Base-by-base conservation (phyloP, 2,888 invertebrate species). In the Meteorus cinctellus region DNA sequence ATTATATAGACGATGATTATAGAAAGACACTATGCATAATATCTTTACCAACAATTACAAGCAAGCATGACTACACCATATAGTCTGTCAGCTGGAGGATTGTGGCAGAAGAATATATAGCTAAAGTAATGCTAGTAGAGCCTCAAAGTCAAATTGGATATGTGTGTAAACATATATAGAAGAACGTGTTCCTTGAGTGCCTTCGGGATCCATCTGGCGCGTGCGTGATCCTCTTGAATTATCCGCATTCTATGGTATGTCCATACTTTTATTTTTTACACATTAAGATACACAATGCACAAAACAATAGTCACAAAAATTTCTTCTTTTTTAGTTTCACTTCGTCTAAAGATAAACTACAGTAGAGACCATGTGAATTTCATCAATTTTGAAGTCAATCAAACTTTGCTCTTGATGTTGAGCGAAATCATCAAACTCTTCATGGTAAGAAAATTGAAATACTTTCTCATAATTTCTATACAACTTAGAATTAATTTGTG, bases 161-260 rank as follows among this genome's bases (percentile, higher is more conserved):
- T 68, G 51, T 72, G 36, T 63, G 62, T 51, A 19, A 55, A 55
- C 55, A 55, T 55, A 19, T 55, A 55, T 55, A 24, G n/a, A 55
- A 55, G 55, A 55, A 19, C 24, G 55, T 55, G 55, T 55, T 55
- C n/a, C 27, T 77, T 45, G 31, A 72, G 72, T 80, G 81, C 80
- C 75, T 84, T 81, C 86, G 85, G 81, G 81, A 83, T 85, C 88
- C 89, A 88, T 88, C 88, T 89, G 89, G 86, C 86, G 85, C 84
- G 86, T 88, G 88, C 89, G 88, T 88, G 89, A 88, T 86, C 88
- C 87, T 84, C 83, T 82, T 82, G 83, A 87, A 88, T 88, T 88
- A 88, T 85, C 84, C 81, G 79, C 83, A 82, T 84, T 82, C 83
- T 79, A 71, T 62, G 27, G 68, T 72, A 77, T 66, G 73, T 63